These are phyloP conservation scores for Crotalus tigris DNA, from an alignment of 2,113 vertebrate species.

Conservation along the genomic window DNA sequence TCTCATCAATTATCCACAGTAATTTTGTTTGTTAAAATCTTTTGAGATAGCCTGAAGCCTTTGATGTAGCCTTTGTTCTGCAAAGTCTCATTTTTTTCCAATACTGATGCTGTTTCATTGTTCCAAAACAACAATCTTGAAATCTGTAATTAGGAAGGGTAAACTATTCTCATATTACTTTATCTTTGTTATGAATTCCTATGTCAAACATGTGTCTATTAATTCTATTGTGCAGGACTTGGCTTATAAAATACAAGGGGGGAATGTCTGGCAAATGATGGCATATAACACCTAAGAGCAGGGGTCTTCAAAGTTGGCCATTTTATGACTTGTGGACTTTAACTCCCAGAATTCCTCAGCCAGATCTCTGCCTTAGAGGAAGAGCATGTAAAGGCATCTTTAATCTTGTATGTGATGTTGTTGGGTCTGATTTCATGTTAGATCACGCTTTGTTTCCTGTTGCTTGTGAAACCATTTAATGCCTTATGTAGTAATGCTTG, in stretches of 20 bases:
- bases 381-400: background rate
- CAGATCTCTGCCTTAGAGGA: background rate
- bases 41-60: background rate
- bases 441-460: background rate
- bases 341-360: too few species aligned
- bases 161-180: background rate
- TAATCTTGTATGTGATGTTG: background rate
- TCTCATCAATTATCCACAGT: background rate
- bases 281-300: background rate
- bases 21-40: background rate
- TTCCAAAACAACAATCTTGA: background rate
- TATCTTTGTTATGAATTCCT: background rate
- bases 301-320: too few species aligned
- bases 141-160: background rate
- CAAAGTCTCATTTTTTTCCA: background rate
- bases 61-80: background rate
- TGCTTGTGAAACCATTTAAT: background rate
- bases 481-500: background rate
- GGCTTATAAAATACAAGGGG: background rate
- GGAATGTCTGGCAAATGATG: background rate
- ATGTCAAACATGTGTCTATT: background rate
- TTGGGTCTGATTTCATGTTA: background rate
- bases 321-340: too few species aligned
- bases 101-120: background rate
- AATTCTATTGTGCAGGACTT: background rate